Base-by-base conservation (phyloP, 2,888 invertebrate species). In the Willowsia nigromaculata region DNA sequence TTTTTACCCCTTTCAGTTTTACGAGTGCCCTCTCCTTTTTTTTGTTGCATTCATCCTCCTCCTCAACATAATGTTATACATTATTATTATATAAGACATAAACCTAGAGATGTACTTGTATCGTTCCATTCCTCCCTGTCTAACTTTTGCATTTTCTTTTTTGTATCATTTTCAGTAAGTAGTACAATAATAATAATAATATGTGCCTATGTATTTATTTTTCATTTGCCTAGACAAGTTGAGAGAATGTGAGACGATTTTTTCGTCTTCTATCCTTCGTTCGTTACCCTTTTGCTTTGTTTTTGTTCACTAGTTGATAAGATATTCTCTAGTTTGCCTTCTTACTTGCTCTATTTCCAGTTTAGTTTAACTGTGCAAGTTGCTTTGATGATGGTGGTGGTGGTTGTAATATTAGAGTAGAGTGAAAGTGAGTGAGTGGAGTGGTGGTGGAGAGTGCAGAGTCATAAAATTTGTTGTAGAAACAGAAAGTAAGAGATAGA, bases 141-240 rank as follows among this genome's bases (percentile, higher is more conserved):
- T 74, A 22, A 1, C 22, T 76, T 53, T 27, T 76, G 27, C 76
- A 47, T 18, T 50, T 76, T 71, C 6, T 33, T 80, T 78, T 78
- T 22, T 74, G 74, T 74, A 74, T 74, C 74, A 27, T 47, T 74
- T 74, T 27, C 47, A 47, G 47, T 47, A 47, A 74, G 74, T 74
- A 74, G 47, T 47, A 74, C 74, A 74, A 74, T 74, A 43, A 74
- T 74, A 74, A 80, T 59, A 80, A 56, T 56, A 15, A 56, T 76
- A 50, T 50, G 33, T 82, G 40, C 56, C 40, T 68, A 68, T 83
- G 62, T 83, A 83, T 83, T 83, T 83, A 83, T 83, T 83, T 83
- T 83, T 83, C 82, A 83, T 84, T 84, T 71, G 84, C 74, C 27
- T 59, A 43, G 62, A 62, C 50, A 62, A 62, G 62, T 27, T 62